Base-by-base conservation (phyloP, 2,888 invertebrate genomes). In the Syrista parreyssii region DNA sequence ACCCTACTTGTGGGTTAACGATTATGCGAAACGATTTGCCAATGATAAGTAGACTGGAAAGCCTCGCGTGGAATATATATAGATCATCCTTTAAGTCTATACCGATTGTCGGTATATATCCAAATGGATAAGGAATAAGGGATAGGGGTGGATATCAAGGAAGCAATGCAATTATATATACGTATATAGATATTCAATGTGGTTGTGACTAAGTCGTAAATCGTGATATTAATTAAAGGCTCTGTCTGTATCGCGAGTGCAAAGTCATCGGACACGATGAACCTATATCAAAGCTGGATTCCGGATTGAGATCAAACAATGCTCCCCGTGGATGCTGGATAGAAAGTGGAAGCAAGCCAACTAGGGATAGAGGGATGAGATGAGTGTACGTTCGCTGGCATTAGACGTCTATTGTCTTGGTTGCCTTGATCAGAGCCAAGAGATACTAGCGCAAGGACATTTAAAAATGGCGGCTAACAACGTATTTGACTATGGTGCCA, bases 361-460 rank as follows among this genome's bases (percentile, higher is more conserved):
- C 32, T 74, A 74, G 71, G 9, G 30, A 33, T 15, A 30, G 71
- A 71, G 30, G 72, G 23, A 76, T 69, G 12, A 68, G 75, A 32
- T n/a, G 23, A 31, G 15, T 31, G 73, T 55, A 68, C 75, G 76
- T 81, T 80, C 81, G 79, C 77, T 82, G 68, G 79, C 79, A 85
- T 86, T 84, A 86, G 83, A 77, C 79, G 72, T 73, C 82, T 80
- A 86, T 86, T 86, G 86, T 86, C 78, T 80, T 76, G 35, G 15
- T 76, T 73, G 79, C 79, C 55, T 55, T 55, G 55, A 55, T 55
- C 55, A 55, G 23, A 6, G 23, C 1, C 23, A 23, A 55, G 55
- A 55, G 55, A 55, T 23, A 55, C 23, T 23, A 0, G 6, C 23
- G 55, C 55, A 23, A 55, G 55, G 6, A 55, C 4, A 55, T 55